phyloP scores from a whole-genome alignment of 2,113 vertebrate genomes.

The Pygoscelis antarcticus region DNA sequence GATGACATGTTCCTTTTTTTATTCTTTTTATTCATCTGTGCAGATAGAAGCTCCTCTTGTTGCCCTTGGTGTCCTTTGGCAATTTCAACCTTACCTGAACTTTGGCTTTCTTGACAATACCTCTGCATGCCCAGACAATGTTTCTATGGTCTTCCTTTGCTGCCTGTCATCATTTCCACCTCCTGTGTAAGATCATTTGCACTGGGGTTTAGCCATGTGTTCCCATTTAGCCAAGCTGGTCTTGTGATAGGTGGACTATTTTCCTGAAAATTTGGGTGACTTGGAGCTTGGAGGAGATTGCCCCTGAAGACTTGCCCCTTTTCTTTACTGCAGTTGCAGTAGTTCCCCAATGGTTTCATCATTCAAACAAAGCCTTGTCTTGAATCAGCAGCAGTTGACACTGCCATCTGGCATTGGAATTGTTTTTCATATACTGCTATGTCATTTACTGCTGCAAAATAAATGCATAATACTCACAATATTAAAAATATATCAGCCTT shows the following conservation, averaged over 20 bases:
- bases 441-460: not conserved
- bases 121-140: not conserved
- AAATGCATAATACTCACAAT: not conserved
- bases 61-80: not conserved
- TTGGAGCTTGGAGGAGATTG: not conserved
- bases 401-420: not conserved
- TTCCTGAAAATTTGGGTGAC: not conserved
- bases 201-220: not conserved
- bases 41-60: not conserved
- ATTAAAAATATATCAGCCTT: not conserved
- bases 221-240: not conserved
- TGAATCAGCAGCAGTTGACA: not conserved
- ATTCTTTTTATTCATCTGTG: not conserved
- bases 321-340: not conserved
- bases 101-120: not conserved
- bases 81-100: not conserved
- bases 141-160: not conserved
- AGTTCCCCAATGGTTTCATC: not conserved
- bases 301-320: not conserved
- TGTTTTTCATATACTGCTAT: not conserved
- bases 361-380: not conserved
- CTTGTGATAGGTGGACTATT: not conserved
- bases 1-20: not conserved
- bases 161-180: not conserved
- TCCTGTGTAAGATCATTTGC: not conserved